These are phyloP conservation scores for Nephrotoma flavescens DNA, from an alignment of 2,888 invertebrate genomes.

Conservation along the genomic window DNA sequence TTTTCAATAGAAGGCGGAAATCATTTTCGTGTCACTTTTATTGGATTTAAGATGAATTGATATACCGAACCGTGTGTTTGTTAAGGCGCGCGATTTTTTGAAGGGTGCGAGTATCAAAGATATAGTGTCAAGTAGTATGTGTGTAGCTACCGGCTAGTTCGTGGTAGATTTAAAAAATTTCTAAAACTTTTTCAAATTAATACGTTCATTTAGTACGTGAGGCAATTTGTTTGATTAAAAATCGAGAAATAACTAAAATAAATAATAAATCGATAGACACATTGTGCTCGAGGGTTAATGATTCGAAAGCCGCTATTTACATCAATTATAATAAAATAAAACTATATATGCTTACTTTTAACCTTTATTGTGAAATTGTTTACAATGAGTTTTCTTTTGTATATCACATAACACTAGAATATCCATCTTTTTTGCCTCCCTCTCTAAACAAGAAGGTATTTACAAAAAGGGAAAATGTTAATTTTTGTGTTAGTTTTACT, in stretches of 20 bases:
- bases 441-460: background rate
- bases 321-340: too few relatives aligned
- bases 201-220: background rate
- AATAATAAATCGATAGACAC: background rate
- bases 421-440: background rate
- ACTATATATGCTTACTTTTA: background rate
- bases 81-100: too few relatives aligned
- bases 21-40: background rate
- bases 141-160: background rate
- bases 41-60: background rate
- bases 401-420: background rate
- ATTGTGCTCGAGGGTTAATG: too few relatives aligned
- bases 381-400: background rate
- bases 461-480: background rate
- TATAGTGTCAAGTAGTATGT: too few relatives aligned
- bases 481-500: background rate
- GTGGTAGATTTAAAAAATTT: background rate
- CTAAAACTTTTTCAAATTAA: background rate
- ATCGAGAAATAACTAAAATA: background rate
- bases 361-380: background rate
- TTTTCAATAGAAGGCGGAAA: background rate
- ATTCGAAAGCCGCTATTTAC: too few relatives aligned
- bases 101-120: too few relatives aligned
- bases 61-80: background rate
- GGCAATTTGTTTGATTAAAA: background rate